phyloP scores from a whole-genome alignment of 2,888 invertebrate genomes.

The Leistus spinibarbis region DNA sequence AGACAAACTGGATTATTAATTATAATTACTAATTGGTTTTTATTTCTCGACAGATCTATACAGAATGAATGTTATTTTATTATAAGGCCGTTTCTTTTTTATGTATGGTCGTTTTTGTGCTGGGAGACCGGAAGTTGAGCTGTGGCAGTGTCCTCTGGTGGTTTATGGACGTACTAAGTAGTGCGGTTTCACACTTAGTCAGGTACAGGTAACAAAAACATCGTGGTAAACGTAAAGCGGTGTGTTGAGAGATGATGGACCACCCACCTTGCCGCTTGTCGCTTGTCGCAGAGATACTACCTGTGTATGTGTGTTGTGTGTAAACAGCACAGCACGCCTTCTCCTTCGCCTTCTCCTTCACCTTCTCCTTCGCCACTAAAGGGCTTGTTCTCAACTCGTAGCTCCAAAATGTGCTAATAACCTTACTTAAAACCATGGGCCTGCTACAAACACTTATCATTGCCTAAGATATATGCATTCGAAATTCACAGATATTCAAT shows the following conservation, averaged over 20 bases:
- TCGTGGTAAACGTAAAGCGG: background rate
- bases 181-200: conserved; percentile 45
- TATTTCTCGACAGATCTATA: no score
- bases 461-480: no score
- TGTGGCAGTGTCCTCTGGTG: background rate
- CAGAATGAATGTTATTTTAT: no score
- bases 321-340: background rate
- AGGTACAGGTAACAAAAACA: background rate
- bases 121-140: background rate
- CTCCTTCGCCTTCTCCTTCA: no score
- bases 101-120: no score
- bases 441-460: no score
- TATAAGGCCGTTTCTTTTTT: no score
- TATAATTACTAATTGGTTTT: no score
- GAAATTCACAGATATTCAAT: no score
- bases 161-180: conserved; percentile 43
- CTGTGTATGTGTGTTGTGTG: background rate
- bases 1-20: no score
- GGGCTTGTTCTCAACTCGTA: background rate
- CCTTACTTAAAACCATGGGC: conserved; percentile 20
- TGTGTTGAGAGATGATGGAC: background rate
- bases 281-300: no score
- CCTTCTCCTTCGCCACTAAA: background rate
- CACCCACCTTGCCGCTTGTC: background rate
- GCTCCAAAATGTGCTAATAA: conserved; percentile 25